Conservation (phyloP, 2,797 vertebrate species). For the Botia almorhae region DNA sequence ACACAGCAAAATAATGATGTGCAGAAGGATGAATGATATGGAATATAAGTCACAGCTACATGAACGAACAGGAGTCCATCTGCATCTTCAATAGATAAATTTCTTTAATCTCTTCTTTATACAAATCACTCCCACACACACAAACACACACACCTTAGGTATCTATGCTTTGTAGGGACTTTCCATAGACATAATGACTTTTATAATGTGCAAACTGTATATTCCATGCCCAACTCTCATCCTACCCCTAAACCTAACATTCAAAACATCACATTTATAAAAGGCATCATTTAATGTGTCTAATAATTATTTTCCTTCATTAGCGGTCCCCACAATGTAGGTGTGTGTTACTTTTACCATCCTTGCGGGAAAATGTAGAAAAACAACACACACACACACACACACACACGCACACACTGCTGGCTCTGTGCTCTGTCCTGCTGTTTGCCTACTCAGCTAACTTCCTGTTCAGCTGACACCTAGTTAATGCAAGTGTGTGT, state of each 20-base stretch:
- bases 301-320: too few species aligned
- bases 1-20: not conserved
- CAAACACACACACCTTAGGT: not conserved
- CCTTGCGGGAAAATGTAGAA: too few species aligned
- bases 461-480: slow-evolving; percentile 69
- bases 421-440: slow-evolving; percentile 58
- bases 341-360: too few species aligned
- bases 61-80: not conserved
- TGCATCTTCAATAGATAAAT: not conserved
- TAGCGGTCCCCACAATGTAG: too few species aligned
- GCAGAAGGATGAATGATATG: not conserved
- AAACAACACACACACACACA: slow-evolving; percentile 8
- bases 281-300: too few species aligned
- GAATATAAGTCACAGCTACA: not conserved
- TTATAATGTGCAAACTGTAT: too few species aligned
- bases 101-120: too few species aligned
- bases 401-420: slow-evolving; percentile 55
- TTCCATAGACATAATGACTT: too few species aligned
- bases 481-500: slow-evolving; percentile 64
- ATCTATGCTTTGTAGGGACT: too few species aligned
- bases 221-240: too few species aligned
- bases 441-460: slow-evolving; percentile 61
- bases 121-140: slow-evolving; percentile 38
- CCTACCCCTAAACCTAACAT: too few species aligned
- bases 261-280: too few species aligned